Evolutionary conservation across 2,797 vertebrate species (phyloP).

Genomic region (Cetoscarus ocellatus): DNA sequence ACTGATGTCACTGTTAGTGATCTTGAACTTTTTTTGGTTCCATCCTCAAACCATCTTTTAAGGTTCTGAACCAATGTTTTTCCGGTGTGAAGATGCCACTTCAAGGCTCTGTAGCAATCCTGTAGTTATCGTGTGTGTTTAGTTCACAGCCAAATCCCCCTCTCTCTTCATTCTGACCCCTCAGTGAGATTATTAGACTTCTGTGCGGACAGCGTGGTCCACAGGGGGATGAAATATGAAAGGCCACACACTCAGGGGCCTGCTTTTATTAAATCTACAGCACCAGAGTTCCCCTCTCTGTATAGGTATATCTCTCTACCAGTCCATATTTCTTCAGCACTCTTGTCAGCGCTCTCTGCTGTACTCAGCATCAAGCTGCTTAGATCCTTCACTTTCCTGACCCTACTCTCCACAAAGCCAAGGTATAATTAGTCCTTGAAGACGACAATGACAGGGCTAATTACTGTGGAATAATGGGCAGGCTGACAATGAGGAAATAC

Average conservation of each 20-base stretch:
- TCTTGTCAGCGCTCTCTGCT: conserved; percentile 8
- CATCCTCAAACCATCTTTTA: no score
- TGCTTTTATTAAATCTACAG: conserved; percentile 23
- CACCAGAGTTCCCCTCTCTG: conserved; percentile 10
- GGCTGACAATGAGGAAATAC: neutral
- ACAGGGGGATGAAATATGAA: conserved; percentile 33
- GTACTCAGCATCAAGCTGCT: conserved; percentile 6
- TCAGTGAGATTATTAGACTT: conserved; percentile 20
- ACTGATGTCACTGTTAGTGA: no score
- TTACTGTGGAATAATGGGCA: neutral
- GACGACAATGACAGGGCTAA: neutral
- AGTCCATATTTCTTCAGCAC: conserved; percentile 6
- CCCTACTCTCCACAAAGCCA: neutral
- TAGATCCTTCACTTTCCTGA: neutral
- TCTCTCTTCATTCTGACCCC: conserved; percentile 18
- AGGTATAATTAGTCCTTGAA: neutral
- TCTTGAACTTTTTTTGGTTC: no score
- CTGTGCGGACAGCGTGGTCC: conserved; percentile 8
- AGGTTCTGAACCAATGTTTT: no score
- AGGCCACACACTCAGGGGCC: conserved; percentile 53
- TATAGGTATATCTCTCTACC: conserved; percentile 6
- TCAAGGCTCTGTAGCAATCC: conserved; percentile 15
- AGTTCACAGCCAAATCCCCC: conserved; percentile 6
- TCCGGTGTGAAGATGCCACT: neutral
- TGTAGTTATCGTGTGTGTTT: conserved; percentile 2